Evolutionary conservation across 2,113 vertebrate species (phyloP).

Genomic region (Rhynchomys soricoides): DNA sequence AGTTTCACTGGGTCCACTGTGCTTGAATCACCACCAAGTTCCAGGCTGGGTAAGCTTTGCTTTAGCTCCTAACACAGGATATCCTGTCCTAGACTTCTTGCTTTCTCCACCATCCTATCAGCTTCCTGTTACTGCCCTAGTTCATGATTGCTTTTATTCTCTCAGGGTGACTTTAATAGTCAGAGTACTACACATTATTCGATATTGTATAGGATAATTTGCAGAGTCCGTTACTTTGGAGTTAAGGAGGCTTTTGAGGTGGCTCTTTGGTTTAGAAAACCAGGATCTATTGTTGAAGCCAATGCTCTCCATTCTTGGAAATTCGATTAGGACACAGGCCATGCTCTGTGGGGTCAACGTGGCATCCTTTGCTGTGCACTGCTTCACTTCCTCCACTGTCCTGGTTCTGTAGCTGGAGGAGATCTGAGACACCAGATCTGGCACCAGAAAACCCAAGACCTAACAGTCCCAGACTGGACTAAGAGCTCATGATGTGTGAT

Average conservation of each 20-base stretch:
- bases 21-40: conserved; percentile 62
- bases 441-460: background rate
- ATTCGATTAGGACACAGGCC: background rate
- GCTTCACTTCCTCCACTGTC: background rate
- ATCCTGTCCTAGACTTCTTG: conserved; percentile 69
- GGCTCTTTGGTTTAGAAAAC: conserved; percentile 47
- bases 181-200: conserved; percentile 16
- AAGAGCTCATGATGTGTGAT: background rate
- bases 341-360: background rate
- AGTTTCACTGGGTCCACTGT: conserved; percentile 67
- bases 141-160: conserved; percentile 64
- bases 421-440: conserved; percentile 24
- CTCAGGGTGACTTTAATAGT: conserved; percentile 57
- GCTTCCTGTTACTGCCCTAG: conserved; percentile 77
- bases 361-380: background rate
- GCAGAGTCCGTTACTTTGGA: conserved; percentile 43
- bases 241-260: conserved; percentile 42
- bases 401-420: background rate
- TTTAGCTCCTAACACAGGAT: conserved; percentile 57
- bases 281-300: background rate
- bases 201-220: conserved; percentile 39
- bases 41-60: conserved; percentile 66
- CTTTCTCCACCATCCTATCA: conserved; percentile 33
- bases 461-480: background rate
- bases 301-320: background rate